These are phyloP conservation scores for Addax nasomaculatus DNA, from an alignment of 2,113 vertebrate genomes.

Conservation along the genomic window DNA sequence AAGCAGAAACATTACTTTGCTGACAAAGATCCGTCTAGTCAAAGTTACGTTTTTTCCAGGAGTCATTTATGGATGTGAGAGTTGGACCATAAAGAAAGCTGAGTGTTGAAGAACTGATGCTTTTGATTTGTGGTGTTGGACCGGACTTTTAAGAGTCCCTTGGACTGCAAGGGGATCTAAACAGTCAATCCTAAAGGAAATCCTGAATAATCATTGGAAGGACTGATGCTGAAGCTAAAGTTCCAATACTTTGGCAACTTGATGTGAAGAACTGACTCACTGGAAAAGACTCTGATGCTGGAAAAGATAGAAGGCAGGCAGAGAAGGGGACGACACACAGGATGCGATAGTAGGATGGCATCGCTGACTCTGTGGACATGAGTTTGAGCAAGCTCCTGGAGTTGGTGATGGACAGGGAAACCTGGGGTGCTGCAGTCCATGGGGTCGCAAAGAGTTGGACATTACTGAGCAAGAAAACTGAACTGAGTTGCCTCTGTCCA, in stretches of 20 bases:
- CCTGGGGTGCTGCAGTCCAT: neutral
- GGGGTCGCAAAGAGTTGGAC: fast-evolving
- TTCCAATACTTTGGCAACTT: neutral
- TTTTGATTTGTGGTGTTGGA: neutral
- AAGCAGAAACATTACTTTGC: neutral
- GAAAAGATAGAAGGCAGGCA: neutral
- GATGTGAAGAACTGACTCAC: neutral
- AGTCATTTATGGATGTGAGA: neutral
- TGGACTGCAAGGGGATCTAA: neutral
- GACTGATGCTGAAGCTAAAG: neutral
- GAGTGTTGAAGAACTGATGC: neutral
- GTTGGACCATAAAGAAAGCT: neutral
- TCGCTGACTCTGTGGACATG: neutral
- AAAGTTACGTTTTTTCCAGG: neutral
- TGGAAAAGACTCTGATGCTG: neutral
- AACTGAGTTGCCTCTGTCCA: neutral
- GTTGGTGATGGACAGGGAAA: neutral
- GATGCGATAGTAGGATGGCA: neutral
- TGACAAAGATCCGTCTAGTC: neutral
- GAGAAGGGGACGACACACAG: neutral
- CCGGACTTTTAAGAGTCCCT: neutral
- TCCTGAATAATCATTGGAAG: neutral
- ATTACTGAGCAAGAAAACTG: neutral
- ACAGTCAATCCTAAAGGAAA: neutral
- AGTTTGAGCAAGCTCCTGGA: neutral